Evolutionary conservation across 2,797 vertebrate species (phyloP).

Genomic region (Strix occidentalis): DNA sequence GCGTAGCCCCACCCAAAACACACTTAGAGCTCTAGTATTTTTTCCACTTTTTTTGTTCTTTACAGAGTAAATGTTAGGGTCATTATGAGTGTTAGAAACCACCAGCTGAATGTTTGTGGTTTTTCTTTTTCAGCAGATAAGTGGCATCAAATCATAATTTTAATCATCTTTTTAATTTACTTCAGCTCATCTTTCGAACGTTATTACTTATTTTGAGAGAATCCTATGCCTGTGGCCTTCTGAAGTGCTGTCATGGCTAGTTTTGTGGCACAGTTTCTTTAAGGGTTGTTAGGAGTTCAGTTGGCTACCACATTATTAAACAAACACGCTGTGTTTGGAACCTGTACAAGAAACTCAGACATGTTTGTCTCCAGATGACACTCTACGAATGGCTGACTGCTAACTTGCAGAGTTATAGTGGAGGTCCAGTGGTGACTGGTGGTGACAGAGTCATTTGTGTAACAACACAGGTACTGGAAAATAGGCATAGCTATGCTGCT

Average conservation of each 20-base stretch:
- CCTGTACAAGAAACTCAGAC: conserved; percentile 51
- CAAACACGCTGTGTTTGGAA: conserved; percentile 21
- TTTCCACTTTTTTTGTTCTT: not conserved
- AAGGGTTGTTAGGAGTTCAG: not conserved
- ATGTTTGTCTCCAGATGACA: conserved; percentile 62
- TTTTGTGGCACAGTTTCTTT: not conserved
- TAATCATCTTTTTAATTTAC: not conserved
- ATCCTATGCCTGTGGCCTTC: not conserved
- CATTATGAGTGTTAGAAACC: not conserved
- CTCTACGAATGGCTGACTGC: conserved; percentile 60
- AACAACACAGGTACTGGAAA: not conserved
- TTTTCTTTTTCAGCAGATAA: not conserved
- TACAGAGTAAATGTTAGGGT: not conserved
- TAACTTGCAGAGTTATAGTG: conserved; percentile 62
- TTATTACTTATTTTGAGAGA: not conserved
- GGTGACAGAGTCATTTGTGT: conserved; percentile 31
- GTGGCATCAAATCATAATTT: not conserved
- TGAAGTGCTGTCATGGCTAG: not conserved
- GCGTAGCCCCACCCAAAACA: not conserved
- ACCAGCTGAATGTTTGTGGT: not conserved
- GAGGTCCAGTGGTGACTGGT: conserved; percentile 69
- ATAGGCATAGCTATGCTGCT: not conserved
- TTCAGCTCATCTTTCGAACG: not conserved
- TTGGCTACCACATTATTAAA: conserved; percentile 21
- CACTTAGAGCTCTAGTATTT: not conserved